Evolutionary conservation across 2,797 vertebrate genomes (phyloP).

Genomic region (Meriones psammophilus): DNA sequence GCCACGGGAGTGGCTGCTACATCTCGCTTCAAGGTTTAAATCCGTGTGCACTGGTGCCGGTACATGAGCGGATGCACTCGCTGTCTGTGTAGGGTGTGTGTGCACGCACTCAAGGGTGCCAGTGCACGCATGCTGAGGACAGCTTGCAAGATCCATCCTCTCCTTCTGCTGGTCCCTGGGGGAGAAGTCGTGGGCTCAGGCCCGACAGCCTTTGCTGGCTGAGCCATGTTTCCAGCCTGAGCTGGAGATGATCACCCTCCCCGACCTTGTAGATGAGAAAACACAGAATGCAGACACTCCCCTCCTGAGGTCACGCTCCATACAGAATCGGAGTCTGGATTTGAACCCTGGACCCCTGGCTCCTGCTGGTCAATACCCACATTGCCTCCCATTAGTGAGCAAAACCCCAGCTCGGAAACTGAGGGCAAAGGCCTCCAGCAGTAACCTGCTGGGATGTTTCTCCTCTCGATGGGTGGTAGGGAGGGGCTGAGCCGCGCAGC

Average conservation of each 20-base stretch:
- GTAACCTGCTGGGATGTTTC: not conserved
- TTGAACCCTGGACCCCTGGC: not conserved
- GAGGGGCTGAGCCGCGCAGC: not conserved
- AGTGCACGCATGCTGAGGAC: not conserved
- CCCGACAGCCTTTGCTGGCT: not conserved
- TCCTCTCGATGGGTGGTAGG: not conserved
- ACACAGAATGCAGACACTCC: not conserved
- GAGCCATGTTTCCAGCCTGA: not conserved
- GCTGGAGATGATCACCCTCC: not conserved
- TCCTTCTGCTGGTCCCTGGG: not conserved
- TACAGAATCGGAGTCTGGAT: not conserved
- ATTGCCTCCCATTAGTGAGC: not conserved
- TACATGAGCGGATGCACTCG: not conserved
- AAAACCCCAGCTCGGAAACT: not conserved
- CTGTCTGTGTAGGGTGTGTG: not conserved
- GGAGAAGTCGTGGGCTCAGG: not conserved
- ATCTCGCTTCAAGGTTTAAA: not conserved
- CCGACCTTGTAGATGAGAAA: not conserved
- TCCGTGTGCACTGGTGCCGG: not conserved
- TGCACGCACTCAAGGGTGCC: not conserved
- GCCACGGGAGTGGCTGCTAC: not conserved
- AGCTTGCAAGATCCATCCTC: not conserved
- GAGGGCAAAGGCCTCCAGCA: not conserved
- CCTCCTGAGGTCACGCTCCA: not conserved
- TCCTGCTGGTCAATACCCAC: not conserved